Evolutionary conservation across 2,888 invertebrate genomes (phyloP).

Genomic region (Pardosa pseudoannulata): DNA sequence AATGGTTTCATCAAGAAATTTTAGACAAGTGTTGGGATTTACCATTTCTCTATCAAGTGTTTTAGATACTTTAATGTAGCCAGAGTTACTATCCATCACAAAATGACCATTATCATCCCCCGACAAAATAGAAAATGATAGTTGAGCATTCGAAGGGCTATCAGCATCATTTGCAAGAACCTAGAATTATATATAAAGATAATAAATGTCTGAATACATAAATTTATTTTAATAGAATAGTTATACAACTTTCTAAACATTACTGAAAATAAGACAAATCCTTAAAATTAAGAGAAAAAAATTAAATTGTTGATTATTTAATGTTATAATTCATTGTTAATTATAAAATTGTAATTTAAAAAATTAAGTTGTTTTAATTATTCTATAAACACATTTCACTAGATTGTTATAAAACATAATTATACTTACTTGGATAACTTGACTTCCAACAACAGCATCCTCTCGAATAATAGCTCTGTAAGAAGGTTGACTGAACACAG

Average conservation of each 20-base stretch:
- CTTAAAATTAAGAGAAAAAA: too few relatives aligned
- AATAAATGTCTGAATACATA: too few relatives aligned
- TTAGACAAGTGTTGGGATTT: conserved; percentile 9
- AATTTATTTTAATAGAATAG: too few relatives aligned
- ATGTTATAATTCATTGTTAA: too few relatives aligned
- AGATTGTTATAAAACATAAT: background rate
- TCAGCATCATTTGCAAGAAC: conserved; percentile 90
- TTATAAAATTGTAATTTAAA: too few relatives aligned
- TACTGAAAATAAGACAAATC: too few relatives aligned
- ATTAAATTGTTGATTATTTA: too few relatives aligned
- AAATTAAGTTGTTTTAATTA: too few relatives aligned
- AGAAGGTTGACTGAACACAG: conserved; percentile 86
- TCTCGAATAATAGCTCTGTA: conserved; percentile 88
- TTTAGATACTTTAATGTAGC: conserved; percentile 84
- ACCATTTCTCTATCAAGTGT: conserved; percentile 87
- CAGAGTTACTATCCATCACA: conserved; percentile 85
- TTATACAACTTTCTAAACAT: too few relatives aligned
- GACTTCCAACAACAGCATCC: conserved; percentile 83
- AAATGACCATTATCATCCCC: conserved; percentile 90
- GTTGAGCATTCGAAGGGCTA: conserved; percentile 85
- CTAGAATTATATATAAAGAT: too few relatives aligned
- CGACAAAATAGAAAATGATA: conserved; percentile 87
- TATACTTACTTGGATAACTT: conserved; percentile 60
- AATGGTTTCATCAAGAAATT: too few relatives aligned
- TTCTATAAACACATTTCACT: too few relatives aligned